Evolutionary conservation across 2,888 invertebrate species (phyloP).

Genomic region (Tuta absoluta): DNA sequence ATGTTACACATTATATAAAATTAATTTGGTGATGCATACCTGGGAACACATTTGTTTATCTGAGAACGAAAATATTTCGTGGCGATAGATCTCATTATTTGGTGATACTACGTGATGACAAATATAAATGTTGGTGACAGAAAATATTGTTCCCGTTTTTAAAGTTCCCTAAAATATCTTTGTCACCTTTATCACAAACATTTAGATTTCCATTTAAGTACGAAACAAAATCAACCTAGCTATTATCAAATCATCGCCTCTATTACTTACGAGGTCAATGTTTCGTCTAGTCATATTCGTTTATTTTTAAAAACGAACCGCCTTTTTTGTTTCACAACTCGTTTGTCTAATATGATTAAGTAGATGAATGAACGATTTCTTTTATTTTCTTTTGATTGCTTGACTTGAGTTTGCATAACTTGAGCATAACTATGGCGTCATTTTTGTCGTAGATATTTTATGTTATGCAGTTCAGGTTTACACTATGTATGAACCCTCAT

Average conservation of each 20-base stretch:
- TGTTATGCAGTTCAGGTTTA: not conserved
- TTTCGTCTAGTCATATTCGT: constrained; percentile 33
- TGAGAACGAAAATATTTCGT: too few relatives aligned
- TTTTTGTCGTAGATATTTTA: not conserved
- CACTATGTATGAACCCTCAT: too few relatives aligned
- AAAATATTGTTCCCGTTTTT: too few relatives aligned
- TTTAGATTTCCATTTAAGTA: constrained; percentile 51
- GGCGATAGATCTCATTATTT: too few relatives aligned
- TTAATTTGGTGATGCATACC: too few relatives aligned
- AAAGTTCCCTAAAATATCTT: too few relatives aligned
- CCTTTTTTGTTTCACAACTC: constrained; percentile 23
- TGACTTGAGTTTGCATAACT: not conserved
- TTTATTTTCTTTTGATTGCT: constrained; percentile 23
- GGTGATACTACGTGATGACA: too few relatives aligned
- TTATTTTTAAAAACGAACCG: constrained; percentile 33
- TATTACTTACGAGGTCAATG: constrained; percentile 38
- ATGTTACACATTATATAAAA: too few relatives aligned
- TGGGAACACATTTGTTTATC: too few relatives aligned
- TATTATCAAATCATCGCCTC: constrained; percentile 42
- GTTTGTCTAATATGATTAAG: constrained; percentile 27
- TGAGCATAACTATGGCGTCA: not conserved
- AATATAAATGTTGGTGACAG: too few relatives aligned
- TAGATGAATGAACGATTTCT: constrained; percentile 34
- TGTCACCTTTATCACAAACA: not conserved
- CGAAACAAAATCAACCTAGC: constrained; percentile 39